A percentile compares a stretch with the other conserved stretches of the same genome.
phyloP scores from a whole-genome alignment of 2,888 invertebrate species.

The Melipona bicolor region DNA sequence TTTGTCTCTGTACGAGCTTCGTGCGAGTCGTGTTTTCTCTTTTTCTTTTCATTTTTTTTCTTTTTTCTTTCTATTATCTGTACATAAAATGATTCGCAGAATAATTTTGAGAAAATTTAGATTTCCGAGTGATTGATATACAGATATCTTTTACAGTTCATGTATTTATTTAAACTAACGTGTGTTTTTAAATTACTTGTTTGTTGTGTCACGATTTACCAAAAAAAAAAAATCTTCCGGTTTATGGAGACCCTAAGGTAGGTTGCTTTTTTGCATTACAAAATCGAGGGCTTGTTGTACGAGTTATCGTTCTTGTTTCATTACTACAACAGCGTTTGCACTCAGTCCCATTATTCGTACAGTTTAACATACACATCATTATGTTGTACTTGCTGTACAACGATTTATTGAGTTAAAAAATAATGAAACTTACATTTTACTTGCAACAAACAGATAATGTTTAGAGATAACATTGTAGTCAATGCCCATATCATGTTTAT shows the following conservation, averaged over 20 bases:
- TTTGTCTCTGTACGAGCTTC: constrained; percentile 54
- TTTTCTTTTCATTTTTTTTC: constrained; percentile 1
- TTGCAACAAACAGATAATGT: constrained; percentile 28
- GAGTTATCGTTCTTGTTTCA: constrained; percentile 55
- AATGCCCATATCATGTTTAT: constrained; percentile 16
- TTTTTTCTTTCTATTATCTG: constrained; percentile 3
- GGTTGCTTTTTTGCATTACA: constrained; percentile 68
- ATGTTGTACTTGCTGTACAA: constrained; percentile 29
- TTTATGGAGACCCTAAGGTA: constrained; percentile 65
- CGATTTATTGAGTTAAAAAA: constrained; percentile 15
- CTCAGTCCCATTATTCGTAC: constrained; percentile 36
- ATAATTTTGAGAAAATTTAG: constrained; percentile 19
- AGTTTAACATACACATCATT: constrained; percentile 21
- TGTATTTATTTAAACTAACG: constrained; percentile 45
- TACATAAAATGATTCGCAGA: constrained; percentile 6
- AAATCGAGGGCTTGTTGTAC: constrained; percentile 58
- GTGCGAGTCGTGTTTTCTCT: constrained; percentile 20
- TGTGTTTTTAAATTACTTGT: constrained; percentile 33
- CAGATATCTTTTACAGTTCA: constrained; percentile 36
- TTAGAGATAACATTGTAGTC: constrained; percentile 41
- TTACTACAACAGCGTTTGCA: constrained; percentile 50
- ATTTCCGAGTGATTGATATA: constrained; percentile 32
- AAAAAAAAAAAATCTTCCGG: constrained; percentile 24
- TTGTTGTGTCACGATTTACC: constrained; percentile 20
- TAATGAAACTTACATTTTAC: constrained; percentile 27